Evolutionary conservation across 2,888 invertebrate genomes (phyloP), one percentile per base, ranked within the genome.

Genomic region (Epiperipatus broadwayi): DNA sequence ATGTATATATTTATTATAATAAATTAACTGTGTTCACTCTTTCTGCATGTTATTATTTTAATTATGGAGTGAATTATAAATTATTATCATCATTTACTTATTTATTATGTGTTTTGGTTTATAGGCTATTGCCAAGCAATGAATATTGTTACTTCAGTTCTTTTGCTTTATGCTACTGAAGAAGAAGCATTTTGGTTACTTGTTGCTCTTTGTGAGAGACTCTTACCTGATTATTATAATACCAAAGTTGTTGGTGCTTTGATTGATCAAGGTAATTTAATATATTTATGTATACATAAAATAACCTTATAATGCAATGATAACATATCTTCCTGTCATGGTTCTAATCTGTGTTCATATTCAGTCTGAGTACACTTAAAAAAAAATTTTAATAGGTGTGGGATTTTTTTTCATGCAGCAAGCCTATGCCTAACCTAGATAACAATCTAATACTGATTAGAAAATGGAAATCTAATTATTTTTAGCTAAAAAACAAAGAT

Each of bases 141-240:
- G 95, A 97, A 97, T 60, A 95, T 97, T 44, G 89, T 97, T 1
- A 81, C 89, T 0, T 87, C 91, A 10, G 93, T 95, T 21, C 69
- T 97, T 33, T 67, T 97, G 25, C 74, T 97, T 46, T 97, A 87
- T 59, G 84, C 87, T 49, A 78, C 78, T 10, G 93, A 91, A 59
- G 95, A 97, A 59, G 87, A 91, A 55, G 87, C 95, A 0, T 97
- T 95, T 59, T 97, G 95, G 95, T 68, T 93, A 49, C 64, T 97
- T 41, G 83, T 83, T 1, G 84, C 85, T 25, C 70, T 97, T 20
- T 95, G 95, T 61, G 95, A 95, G 60, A 78, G 84, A 35, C 64
- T 97, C 21, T 65, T 97, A 38, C 95, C 95, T 0, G 95, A 97
- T 63, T 97, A 97, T 57, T 97, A 97, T 58, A 93, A 95, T 49